Base-by-base conservation (phyloP, 1,140 invertebrate genomes). In the Papilio xuthus region DNA sequence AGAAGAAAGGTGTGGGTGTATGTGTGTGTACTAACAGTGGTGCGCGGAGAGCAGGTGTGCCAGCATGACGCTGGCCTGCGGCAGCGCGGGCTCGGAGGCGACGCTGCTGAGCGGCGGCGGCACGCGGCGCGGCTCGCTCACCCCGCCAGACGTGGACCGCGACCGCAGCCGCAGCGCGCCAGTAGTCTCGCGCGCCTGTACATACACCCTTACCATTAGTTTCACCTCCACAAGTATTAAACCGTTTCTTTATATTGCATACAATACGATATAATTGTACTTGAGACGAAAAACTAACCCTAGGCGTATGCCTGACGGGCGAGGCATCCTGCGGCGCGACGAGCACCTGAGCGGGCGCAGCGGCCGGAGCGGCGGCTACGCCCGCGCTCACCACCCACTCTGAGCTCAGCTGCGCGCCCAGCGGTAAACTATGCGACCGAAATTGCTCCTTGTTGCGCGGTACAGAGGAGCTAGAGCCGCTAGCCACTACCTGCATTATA, bases 361-460 rank as follows among this genome's bases (percentile, higher is more conserved):
- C 82, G n/a, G 84, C 80, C 15, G 82, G 78, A 2, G 83, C 80
- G 28, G 82, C 73, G 28, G 81, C 41, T 44, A 84, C 78, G 53
- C 86, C 86, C 77, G 83, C 82, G 73, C 76, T 84, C 28, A 91
- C 87, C 37, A 84, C 80, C 92, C 92, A 93, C 71, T 94, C 92
- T 1, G 90, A 79, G 80, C 87, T 86, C 70, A 93, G 85, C 83
- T 92, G 90, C 67, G 95, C 92, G 79, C 95, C 95, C n/a, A 95
- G 85, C 4, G 95, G 95, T 80, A 95, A 80, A 85, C 95, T 95
- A 83, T 95, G 95, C 69, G 95, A 95, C 18, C 95, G 93, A 87
- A 93, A 95, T 85, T 95, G 95, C 81, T 95, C 95, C 85, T 92
- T 89, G 69, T 80, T 78, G 69, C 85, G 86, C 3, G 73, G 42